Evolutionary conservation across 1,140 invertebrate genomes (phyloP).

Genomic region (Archivesica marissinica): DNA sequence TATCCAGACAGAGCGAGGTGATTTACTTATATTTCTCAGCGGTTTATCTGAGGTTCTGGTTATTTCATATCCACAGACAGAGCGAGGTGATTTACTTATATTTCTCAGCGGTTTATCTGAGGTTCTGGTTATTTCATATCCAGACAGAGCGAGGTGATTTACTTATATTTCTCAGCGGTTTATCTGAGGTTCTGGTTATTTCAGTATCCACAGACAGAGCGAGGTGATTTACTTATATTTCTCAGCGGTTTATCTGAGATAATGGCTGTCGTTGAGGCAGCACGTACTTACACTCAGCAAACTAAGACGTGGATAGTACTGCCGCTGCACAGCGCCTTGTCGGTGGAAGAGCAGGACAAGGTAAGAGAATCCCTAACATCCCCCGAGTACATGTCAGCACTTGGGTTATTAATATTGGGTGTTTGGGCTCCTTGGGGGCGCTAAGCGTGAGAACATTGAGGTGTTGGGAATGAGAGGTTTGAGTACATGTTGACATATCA

Average conservation of each 20-base stretch:
- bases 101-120: constrained; percentile 98
- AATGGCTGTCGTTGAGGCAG: constrained; percentile 93
- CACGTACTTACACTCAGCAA: constrained; percentile 92
- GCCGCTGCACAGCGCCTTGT: constrained; percentile 96
- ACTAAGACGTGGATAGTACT: constrained; percentile 96
- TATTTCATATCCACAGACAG: constrained; percentile 88
- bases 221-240: constrained; percentile 98
- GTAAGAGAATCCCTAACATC: too few species aligned
- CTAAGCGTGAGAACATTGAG: too few species aligned
- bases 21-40: too few species aligned
- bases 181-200: constrained; percentile 93
- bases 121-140: too few species aligned
- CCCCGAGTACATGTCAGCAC: too few species aligned
- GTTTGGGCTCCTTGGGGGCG: too few species aligned
- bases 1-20: too few species aligned
- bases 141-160: constrained; percentile 97
- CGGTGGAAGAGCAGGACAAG: constrained; percentile 98
- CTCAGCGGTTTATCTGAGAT: constrained; percentile 98
- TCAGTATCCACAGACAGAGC: constrained; percentile 88
- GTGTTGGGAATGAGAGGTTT: too few species aligned
- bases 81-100: constrained; percentile 97
- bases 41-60: too few species aligned
- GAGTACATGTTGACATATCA: too few species aligned
- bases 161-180: constrained; percentile 97
- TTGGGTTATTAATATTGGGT: too few species aligned